Conservation (phyloP, 2,113 vertebrate genomes). For the Heloderma charlesbogerti region DNA sequence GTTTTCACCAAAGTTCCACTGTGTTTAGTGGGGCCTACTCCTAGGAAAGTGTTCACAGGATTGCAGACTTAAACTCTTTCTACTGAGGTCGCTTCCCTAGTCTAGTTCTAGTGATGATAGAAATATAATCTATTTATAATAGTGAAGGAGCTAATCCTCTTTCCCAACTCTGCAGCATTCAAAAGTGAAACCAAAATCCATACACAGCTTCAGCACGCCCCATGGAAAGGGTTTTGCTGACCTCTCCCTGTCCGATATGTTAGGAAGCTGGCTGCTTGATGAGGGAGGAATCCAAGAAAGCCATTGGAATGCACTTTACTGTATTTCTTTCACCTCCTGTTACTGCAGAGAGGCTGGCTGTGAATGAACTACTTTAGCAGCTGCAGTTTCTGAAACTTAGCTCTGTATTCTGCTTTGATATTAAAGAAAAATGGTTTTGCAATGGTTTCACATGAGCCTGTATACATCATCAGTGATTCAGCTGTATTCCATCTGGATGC, state of each 20-base stretch:
- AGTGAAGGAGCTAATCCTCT: background rate
- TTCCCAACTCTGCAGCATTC: background rate
- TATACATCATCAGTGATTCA: background rate
- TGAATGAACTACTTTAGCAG: background rate
- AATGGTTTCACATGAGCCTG: background rate
- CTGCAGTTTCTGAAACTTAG: background rate
- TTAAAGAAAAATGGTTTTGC: background rate
- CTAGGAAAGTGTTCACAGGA: background rate
- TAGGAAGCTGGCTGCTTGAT: background rate
- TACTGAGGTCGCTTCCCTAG: conserved; percentile 8
- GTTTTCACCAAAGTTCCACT: background rate
- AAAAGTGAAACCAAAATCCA: background rate
- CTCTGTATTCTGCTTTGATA: background rate
- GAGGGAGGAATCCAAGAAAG: background rate
- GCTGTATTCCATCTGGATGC: background rate
- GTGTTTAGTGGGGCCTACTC: background rate
- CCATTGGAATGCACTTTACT: background rate
- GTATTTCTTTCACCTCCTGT: background rate
- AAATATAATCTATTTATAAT: background rate
- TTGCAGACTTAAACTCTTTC: background rate
- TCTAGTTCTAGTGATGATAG: background rate
- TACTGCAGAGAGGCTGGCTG: background rate
- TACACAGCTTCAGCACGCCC: background rate
- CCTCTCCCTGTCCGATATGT: background rate
- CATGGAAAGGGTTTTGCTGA: background rate